Conservation (phyloP, 30 jellyfish, hydroid and myxozoan species). For the Hydractinia symbiolongicarpus region DNA sequence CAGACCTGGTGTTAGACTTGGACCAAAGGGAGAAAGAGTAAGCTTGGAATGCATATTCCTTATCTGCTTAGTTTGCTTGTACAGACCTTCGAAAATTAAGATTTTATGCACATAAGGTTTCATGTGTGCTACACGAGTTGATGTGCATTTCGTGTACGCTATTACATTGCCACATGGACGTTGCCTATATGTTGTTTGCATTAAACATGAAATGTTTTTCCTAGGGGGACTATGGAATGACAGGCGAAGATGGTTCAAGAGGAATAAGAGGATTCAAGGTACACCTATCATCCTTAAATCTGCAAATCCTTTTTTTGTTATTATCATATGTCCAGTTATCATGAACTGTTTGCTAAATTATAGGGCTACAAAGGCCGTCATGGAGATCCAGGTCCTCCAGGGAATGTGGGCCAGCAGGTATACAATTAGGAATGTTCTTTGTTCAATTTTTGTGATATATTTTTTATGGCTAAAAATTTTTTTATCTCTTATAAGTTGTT, state of each 20-base stretch:
- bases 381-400: constrained; percentile 1
- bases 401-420: neutral
- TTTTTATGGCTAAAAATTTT: too few relatives aligned
- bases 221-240: constrained; percentile 1
- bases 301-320: neutral
- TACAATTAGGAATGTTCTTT: neutral
- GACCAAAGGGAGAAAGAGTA: constrained; percentile 37
- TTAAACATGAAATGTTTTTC: neutral
- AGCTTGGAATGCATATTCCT: too few relatives aligned
- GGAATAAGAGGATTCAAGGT: neutral
- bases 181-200: too few relatives aligned
- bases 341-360: neutral
- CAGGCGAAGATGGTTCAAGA: constrained; percentile 7
- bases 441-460: too few relatives aligned
- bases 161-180: too few relatives aligned
- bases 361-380: constrained; percentile 18
- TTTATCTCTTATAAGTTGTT: neutral
- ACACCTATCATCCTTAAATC: neutral
- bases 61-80: too few relatives aligned
- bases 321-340: neutral
- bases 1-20: constrained; percentile 32
- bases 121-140: too few relatives aligned
- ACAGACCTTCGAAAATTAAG: too few relatives aligned
- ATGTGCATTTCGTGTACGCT: too few relatives aligned
- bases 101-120: too few relatives aligned